Evolutionary conservation across 2,888 invertebrate species (phyloP), one percentile per base, ranked within the genome.

Genomic region (Molanna angustata): DNA sequence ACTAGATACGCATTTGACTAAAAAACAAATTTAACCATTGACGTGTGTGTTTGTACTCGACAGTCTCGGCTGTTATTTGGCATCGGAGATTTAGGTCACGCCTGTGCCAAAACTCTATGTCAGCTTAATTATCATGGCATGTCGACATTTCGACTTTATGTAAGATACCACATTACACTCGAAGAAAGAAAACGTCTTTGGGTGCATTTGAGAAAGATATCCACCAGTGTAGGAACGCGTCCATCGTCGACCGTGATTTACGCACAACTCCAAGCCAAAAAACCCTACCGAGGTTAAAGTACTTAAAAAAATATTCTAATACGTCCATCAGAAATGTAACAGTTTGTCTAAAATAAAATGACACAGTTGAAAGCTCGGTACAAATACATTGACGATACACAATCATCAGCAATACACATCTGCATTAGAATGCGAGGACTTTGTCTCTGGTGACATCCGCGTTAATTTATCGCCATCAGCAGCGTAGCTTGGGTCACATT

Each of bases 91-190:
- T 53, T 58, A 52, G 58, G 58, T 58, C 58, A 58, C 37, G 44
- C 44, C 47, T 31, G 53, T 55, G 58, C 58, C 58, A 58, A 58
- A 57, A 56, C 40, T 49, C 50, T 44, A 41, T 55, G 55, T 56
- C 58, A 46, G 58, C 55, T 58, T 58, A 56, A 58, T 58, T 58
- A 58, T 58, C 50, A 53, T 53, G 55, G 55, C 58, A 58, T 50
- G 58, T 58, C 55, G 58, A 58, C 58, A 58, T 58, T 58, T 58
- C 51, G 49, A 44, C 47, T 56, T 58, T 53, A 56, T 58, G 55
- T 56, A 54, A 57, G 57, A 52, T 52, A 52, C 35, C 52, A 49
- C 52, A 49, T 55, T 45, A 49, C 20, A 46, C 18, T 37, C 14
- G 33, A 46, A 40, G 18, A 27, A 44, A 45, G 19, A 46, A 39